Evolutionary conservation across 2,797 vertebrate species (phyloP), one percentile per base, ranked within the genome.

Genomic region (Xenentodon cancila): DNA sequence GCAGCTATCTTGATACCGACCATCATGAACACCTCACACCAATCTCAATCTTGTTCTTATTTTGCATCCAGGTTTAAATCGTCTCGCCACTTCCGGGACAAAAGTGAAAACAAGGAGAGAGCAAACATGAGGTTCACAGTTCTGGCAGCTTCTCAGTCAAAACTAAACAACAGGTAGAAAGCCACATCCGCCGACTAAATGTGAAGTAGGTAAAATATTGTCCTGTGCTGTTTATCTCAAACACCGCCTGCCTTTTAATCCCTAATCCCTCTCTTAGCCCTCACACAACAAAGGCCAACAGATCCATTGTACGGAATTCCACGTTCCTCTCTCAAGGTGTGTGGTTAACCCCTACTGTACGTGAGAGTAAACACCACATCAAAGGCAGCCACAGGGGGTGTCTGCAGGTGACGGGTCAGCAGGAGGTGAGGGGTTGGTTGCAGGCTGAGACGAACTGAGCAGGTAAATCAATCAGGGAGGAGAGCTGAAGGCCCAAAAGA

Each of bases 281-380:
- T 90, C 88, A 85, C 88, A 92, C 90, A 91, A 90, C 88, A 89
- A 53, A 11, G 73, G 73, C 77, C 77, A 77, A 73, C 15, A 49
- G 63, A 60, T 50, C 87, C 86, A 91, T 94, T 94, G 92, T 94
- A 75, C 90, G 80, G 72, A 73, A 85, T 78, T 78, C 79, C 62
- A 77, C 64, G 57, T 76, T 22, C 56, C 58, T 52, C 77, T 83
- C 85, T 86, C 57, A 67, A 85, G 82, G 89, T 90, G 91, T 88
- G 87, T 91, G 85, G 76, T 86, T 92, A 91, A 90, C 89, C 92
- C 87, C 85, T 92, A 93, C 91, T 93, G 91, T 94, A 93, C 88
- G 87, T 84, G 81, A 79, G 84, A 77, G 78, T 65, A 87, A 87
- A 88, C 84, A 86, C 15, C 22, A 54, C 81, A 89, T 93, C 88